These are phyloP conservation scores for Rhinichthys klamathensis DNA, from an alignment of 2,113 vertebrate species.

Conservation along the genomic window DNA sequence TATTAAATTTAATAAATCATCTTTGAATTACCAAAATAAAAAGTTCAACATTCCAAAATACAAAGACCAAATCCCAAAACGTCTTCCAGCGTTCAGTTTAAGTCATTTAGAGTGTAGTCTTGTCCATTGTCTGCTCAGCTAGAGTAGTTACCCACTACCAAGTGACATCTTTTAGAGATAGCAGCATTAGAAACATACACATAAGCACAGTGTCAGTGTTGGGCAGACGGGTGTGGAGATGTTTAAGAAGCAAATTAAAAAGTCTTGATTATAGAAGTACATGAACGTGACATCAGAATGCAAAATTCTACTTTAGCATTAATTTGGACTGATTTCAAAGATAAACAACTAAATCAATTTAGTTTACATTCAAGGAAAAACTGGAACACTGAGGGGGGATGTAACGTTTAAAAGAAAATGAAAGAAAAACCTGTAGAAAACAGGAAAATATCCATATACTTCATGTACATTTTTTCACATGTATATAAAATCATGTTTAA, in stretches of 20 bases:
- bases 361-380: constrained; percentile 36
- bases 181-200: constrained; percentile 66
- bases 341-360: not conserved
- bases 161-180: constrained; percentile 76
- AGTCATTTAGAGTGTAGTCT: constrained; percentile 6
- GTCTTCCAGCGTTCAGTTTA: constrained; percentile 14
- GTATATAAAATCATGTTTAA: constrained; percentile 24
- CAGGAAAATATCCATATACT: constrained; percentile 13
- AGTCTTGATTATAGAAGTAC: not conserved
- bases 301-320: not conserved
- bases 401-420: constrained; percentile 21
- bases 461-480: not conserved
- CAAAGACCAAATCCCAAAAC: constrained; percentile 68
- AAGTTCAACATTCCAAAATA: constrained; percentile 80
- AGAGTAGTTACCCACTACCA: constrained; percentile 66
- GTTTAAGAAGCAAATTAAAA: constrained; percentile 12
- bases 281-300: not conserved
- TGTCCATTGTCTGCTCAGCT: constrained; percentile 42
- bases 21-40: constrained; percentile 80
- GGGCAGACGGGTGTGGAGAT: constrained; percentile 46
- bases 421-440: not conserved
- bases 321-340: not conserved
- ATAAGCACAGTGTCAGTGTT: constrained; percentile 57
- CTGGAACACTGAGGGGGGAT: constrained; percentile 13
- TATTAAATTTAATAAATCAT: constrained; percentile 78